Conservation (phyloP, 2,888 invertebrate genomes). For the Polydesmus complanatus region DNA sequence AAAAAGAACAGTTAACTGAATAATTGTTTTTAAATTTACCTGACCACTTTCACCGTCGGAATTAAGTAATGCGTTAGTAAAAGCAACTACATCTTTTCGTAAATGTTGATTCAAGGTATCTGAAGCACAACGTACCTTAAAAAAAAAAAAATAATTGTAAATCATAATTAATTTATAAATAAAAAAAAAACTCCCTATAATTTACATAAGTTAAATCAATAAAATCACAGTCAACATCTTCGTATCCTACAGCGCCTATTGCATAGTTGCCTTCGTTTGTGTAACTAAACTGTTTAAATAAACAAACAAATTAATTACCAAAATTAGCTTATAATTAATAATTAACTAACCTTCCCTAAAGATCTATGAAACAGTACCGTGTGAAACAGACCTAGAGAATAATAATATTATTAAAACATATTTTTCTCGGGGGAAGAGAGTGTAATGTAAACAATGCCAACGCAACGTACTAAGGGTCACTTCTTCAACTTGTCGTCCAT, state of each 20-base stretch:
- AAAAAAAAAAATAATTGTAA: slow-evolving; percentile 14
- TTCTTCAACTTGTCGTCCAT: slow-evolving; percentile 61
- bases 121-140: slow-evolving; percentile 67
- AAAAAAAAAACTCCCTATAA: slow-evolving; percentile 25
- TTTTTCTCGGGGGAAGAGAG: too few relatives aligned
- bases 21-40: slow-evolving; percentile 44
- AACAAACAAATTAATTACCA: background rate
- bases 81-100: slow-evolving; percentile 52
- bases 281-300: slow-evolving; percentile 55
- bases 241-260: slow-evolving; percentile 86
- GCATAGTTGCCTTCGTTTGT: slow-evolving; percentile 88
- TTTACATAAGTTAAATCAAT: slow-evolving; percentile 91
- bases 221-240: slow-evolving; percentile 95
- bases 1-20: too few relatives aligned
- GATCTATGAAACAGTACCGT: background rate
- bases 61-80: slow-evolving; percentile 33
- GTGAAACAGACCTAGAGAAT: background rate
- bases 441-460: too few relatives aligned
- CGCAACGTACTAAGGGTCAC: slow-evolving; percentile 50
- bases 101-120: slow-evolving; percentile 36
- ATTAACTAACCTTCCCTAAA: background rate
- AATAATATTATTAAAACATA: too few relatives aligned
- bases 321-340: background rate
- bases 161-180: background rate
- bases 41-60: slow-evolving; percentile 32